Base-by-base conservation (phyloP, 2,888 invertebrate genomes). In the Apocheima hispidaria region DNA sequence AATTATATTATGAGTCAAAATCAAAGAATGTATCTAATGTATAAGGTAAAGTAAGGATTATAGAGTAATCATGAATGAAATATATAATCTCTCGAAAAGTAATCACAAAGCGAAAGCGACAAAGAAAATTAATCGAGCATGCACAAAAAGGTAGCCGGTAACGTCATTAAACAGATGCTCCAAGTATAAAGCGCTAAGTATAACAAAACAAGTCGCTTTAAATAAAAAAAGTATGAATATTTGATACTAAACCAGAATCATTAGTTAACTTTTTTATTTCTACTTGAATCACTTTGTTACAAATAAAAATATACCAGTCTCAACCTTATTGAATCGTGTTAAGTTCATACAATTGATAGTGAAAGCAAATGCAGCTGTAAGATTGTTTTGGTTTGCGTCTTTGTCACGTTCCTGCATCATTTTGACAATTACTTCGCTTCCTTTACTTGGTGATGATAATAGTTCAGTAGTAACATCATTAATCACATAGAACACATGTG, bases 201-300 rank as follows among this genome's bases (percentile, higher is more conserved):
- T 87, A 89, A 88, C 91, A 91, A 91, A 90, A 90, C 87, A 81
- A 79, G 83, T 82, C 77, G 75, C 71, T 70, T 59, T 58, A 70
- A 5, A 57, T 52, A 86, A 89, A 87, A 88, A 87, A 81, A 78
- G 79, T 82, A 90, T 90, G 92, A 91, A 92, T 92, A 87, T 91
- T 89, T 89, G 91, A 91, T 90, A 83, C 83, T 77, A 86, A 88
- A 91, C 91, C 87, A 89, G 87, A 90, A 88, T 91, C 92, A 92
- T 92, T 92, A 92, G 91, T 92, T 91, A 92, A 88, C 75, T 87
- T 92, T 88, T 91, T 92, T 90, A 86, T 38, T 33, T 40, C 51
- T 23, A 50, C 43, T 72, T 73, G 62, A 53, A 70, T 53, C 26
- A 54, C 38, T 46, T 20, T n/a, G 26, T 28, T 14, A 30, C 21